Percentiles rank a stretch among this genome's conserved stretches.
Conservation (phyloP, 2,888 invertebrate genomes). For the Suillia variegata region DNA sequence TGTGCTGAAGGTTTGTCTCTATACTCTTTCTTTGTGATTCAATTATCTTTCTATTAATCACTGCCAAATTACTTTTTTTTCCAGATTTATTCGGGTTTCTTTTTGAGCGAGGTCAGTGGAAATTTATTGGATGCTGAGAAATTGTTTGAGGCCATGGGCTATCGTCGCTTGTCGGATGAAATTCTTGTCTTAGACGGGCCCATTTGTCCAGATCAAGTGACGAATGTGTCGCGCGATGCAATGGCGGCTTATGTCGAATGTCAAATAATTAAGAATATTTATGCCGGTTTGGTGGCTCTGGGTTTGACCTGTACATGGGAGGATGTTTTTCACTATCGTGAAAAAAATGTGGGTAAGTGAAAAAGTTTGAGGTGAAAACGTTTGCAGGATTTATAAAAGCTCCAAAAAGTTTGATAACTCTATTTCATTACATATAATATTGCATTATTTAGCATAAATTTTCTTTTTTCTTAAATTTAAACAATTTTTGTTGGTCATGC, state of each 20-base stretch:
- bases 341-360: slow-evolving; percentile 49
- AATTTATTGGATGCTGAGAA: slow-evolving; percentile 79
- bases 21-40: background rate
- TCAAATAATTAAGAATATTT: slow-evolving; percentile 75
- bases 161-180: slow-evolving; percentile 66
- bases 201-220: slow-evolving; percentile 80
- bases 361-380: background rate
- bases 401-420: background rate
- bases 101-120: slow-evolving; percentile 83
- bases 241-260: slow-evolving; percentile 87
- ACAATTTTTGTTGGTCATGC: too few relatives aligned
- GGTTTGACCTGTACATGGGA: slow-evolving; percentile 68
- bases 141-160: slow-evolving; percentile 83
- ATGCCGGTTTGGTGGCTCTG: slow-evolving; percentile 73
- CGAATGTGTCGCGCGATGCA: slow-evolving; percentile 81
- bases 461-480: too few relatives aligned
- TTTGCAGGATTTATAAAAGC: too few relatives aligned
- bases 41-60: too few relatives aligned
- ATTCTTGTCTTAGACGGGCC: slow-evolving; percentile 72
- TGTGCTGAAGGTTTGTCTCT: slow-evolving; percentile 71
- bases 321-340: slow-evolving; percentile 65
- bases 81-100: slow-evolving; percentile 85
- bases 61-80: slow-evolving; percentile 24
- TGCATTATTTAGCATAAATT: background rate
- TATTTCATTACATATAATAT: background rate